phyloP scores from a whole-genome alignment of 1,140 invertebrate genomes.

The Euglossa dilemma region DNA sequence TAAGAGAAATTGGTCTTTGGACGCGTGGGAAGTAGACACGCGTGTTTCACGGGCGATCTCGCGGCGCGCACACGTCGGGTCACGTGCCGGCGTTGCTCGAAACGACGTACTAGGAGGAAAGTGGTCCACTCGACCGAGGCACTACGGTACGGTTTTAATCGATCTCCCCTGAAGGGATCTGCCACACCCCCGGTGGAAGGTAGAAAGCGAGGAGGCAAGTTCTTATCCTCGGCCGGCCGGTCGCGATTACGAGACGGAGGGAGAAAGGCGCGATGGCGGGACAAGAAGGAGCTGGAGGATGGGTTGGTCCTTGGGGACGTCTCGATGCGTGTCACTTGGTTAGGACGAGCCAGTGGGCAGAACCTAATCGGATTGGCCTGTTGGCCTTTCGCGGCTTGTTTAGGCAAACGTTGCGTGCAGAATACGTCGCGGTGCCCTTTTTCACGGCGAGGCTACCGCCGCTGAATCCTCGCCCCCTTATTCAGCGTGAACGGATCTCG shows the following conservation, averaged over 20 bases:
- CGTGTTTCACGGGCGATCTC: background rate
- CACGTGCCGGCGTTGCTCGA: background rate
- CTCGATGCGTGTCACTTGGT: constrained; percentile 41
- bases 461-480: constrained; percentile 42
- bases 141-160: too few species aligned
- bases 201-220: background rate
- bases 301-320: constrained; percentile 34
- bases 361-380: constrained; percentile 52
- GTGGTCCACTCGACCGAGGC: background rate
- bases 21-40: too few species aligned
- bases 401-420: constrained; percentile 44
- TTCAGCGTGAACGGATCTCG: constrained; percentile 50
- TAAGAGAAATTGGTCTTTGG: background rate
- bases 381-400: constrained; percentile 17
- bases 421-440: constrained; percentile 43
- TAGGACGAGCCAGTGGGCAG: constrained; percentile 46
- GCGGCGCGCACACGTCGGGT: background rate
- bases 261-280: background rate
- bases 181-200: background rate
- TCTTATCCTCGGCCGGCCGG: background rate
- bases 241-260: too few species aligned
- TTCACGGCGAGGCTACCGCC: constrained; percentile 4
- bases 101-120: background rate
- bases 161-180: background rate
- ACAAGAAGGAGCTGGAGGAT: background rate